A percentile compares a stretch with the other conserved stretches of the same genome.
Evolutionary conservation across 2,797 vertebrate species (phyloP).

Genomic region (Falco naumanni): DNA sequence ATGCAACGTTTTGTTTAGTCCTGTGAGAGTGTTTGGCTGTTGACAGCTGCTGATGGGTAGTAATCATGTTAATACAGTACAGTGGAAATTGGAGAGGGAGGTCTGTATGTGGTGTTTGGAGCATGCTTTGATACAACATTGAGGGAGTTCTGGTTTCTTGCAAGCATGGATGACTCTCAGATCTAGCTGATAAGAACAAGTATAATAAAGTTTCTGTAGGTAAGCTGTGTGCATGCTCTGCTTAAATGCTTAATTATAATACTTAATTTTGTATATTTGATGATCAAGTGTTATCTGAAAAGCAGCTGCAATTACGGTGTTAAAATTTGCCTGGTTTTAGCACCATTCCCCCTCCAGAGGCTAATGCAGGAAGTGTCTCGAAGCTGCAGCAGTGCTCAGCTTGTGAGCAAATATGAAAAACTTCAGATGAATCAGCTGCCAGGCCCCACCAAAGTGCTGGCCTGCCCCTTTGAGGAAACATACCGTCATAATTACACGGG

Average conservation of each 20-base stretch:
- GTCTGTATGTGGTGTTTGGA: background rate
- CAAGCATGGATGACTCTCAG: background rate
- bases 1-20: background rate
- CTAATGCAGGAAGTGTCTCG: background rate
- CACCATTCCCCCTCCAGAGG: background rate
- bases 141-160: background rate
- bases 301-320: background rate
- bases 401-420: background rate
- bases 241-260: background rate
- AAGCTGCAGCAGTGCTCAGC: background rate
- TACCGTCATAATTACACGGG: background rate
- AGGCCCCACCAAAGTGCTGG: background rate
- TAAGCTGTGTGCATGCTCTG: background rate
- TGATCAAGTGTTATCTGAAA: background rate
- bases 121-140: background rate
- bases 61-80: background rate
- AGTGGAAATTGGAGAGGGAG: background rate
- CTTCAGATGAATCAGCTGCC: background rate
- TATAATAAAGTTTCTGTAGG: background rate
- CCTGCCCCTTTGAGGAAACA: background rate
- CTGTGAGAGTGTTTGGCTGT: background rate
- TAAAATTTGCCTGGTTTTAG: background rate
- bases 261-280: fast-evolving
- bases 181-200: background rate
- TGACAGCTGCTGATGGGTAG: background rate